A percentile compares a stretch with the other conserved stretches of the same genome.
Evolutionary conservation across 2,888 invertebrate genomes (phyloP).

Genomic region (Malthinus seriepunctatus): DNA sequence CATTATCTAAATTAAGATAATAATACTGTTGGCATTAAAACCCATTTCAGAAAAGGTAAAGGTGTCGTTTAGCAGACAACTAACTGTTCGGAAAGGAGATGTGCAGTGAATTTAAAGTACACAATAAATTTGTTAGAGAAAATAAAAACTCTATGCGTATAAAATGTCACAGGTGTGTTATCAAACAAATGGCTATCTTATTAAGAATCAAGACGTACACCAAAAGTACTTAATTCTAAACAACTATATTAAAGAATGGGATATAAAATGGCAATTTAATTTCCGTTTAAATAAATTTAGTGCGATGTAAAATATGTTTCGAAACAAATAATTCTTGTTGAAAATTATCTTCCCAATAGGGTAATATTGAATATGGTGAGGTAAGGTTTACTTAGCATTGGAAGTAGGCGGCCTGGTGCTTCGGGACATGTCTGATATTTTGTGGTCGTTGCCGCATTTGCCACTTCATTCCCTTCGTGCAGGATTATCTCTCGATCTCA

Average conservation of each 20-base stretch:
- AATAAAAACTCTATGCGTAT: constrained; percentile 22
- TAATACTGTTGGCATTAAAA: constrained; percentile 6
- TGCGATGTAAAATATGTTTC: constrained; percentile 39
- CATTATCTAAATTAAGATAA: constrained; percentile 6
- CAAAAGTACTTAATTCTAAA: constrained; percentile 36
- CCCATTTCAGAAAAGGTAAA: constrained; percentile 8
- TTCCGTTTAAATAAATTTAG: constrained; percentile 43
- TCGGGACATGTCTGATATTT: constrained; percentile 39
- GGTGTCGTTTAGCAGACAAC: constrained; percentile 20
- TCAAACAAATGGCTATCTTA: constrained; percentile 36
- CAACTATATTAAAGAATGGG: constrained; percentile 33
- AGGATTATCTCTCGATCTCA: constrained; percentile 32
- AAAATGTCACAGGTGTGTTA: constrained; percentile 34
- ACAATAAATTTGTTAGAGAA: constrained; percentile 23
- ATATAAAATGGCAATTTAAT: constrained; percentile 41
- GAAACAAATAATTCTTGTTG: constrained; percentile 33
- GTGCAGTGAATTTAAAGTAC: constrained; percentile 24
- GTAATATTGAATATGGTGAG: constrained; percentile 34
- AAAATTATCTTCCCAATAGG: constrained; percentile 18
- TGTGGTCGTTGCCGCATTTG: constrained; percentile 43
- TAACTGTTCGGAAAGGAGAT: constrained; percentile 13
- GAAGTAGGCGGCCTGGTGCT: constrained; percentile 24
- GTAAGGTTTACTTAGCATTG: constrained; percentile 25
- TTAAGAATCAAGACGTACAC: constrained; percentile 40
- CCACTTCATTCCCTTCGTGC: constrained; percentile 40